Base-by-base conservation (phyloP, 2,113 vertebrate species). In the Odocoileus hemionus region DNA sequence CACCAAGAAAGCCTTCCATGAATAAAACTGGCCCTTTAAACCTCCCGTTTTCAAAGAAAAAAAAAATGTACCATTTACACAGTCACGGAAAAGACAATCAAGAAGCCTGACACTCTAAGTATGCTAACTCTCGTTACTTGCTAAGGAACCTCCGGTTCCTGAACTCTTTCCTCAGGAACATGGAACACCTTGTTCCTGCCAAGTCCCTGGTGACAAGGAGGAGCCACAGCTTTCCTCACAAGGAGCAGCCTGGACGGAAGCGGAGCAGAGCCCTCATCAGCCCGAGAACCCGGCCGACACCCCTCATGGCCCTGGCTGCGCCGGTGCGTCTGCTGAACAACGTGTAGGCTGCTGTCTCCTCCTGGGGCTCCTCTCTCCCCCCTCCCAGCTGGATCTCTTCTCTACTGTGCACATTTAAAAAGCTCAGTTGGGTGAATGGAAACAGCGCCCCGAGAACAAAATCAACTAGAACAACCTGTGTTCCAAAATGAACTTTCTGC, bases 21-120 rank as follows among this genome's bases (percentile, higher is more conserved):
- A 88, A n/a, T 57, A 93, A 94, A 74, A 86, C 14, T 26, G n/a
- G n/a, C 15, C 94, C 28, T n/a, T 87, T 55, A 96, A 55, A 14
- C 30, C 4, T 92, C 16, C 60, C 47, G 30, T 58, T 88, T 33
- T 70, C 5, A 43, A 57, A 60, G 43, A 50, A 15, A 74, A 74
- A 39, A 39, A 74, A 43, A 70, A 23, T 2, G 47, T 17, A 57
- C 26, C 55, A 7, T 70, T 91, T 86, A 25, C 21, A 43, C 12
- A 95, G 78, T 54, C 10, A 21, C 5, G 7, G 50, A 39, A 25
- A 57, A 28, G 33, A 45, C 17, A 39, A 2, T 70, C 33, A 86
- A 28, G 55, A 58, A 80, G 50, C 7, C 33, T 80, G 26, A 57
- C 54, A 11, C 43, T 57, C 36, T 74, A 50, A 39, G 23, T 7